A percentile compares a stretch with the other conserved stretches of the same genome.
These are phyloP conservation scores for Podarcis cretensis DNA, from an alignment of 2,113 vertebrate species.

Conservation along the genomic window DNA sequence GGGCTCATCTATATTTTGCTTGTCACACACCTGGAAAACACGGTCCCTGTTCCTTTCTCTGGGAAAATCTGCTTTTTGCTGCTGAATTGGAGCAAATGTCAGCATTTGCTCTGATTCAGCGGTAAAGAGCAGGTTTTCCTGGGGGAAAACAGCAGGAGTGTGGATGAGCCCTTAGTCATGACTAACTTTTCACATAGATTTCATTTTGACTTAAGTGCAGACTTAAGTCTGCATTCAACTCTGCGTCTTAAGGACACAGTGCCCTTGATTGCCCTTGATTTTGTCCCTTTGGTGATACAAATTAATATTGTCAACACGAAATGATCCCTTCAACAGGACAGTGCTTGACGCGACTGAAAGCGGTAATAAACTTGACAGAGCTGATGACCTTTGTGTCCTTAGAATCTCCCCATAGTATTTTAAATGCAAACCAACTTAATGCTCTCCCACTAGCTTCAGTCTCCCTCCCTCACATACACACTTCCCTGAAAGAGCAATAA, in stretches of 20 bases:
- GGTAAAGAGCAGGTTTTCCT: too few relatives aligned
- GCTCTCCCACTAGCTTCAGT: not conserved
- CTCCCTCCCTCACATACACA: not conserved
- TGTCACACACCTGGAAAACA: too few relatives aligned
- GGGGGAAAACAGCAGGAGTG: too few relatives aligned
- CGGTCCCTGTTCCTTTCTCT: too few relatives aligned
- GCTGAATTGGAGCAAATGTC: too few relatives aligned
- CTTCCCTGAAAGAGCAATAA: slow-evolving; percentile 54
- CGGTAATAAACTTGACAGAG: slow-evolving; percentile 1
- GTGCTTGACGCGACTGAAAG: slow-evolving; percentile 21
- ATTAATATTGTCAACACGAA: not conserved
- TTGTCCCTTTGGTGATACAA: slow-evolving; percentile 1
- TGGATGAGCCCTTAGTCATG: not conserved
- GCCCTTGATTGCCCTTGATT: slow-evolving; percentile 39
- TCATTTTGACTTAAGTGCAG: not conserved
- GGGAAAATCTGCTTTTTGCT: too few relatives aligned
- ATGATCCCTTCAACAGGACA: not conserved
- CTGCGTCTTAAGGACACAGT: not conserved
- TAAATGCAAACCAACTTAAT: not conserved
- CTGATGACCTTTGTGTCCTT: not conserved
- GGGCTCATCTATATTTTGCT: too few relatives aligned
- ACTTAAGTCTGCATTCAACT: too few relatives aligned
- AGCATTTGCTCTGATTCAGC: too few relatives aligned
- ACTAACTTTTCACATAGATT: not conserved
- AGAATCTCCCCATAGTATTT: not conserved